Base-by-base conservation (phyloP, 2,797 vertebrate genomes). In the Anabacerthia variegaticeps region DNA sequence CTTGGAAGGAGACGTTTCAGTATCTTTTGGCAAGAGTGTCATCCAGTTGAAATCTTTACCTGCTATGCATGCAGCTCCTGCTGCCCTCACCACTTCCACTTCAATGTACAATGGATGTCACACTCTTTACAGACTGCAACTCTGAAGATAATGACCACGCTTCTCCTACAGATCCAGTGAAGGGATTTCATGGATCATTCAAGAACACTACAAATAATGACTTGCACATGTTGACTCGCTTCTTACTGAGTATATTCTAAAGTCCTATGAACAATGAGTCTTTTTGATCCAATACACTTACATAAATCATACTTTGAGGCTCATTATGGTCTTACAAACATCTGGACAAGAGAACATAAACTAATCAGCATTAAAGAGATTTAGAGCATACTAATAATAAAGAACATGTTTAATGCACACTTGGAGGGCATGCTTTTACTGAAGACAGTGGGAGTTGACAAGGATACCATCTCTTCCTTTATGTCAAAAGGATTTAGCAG, bases 61-160 rank as follows among this genome's bases (percentile, higher is more conserved):
- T 54, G 9, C 56, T 78, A 58, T 14, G 22, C 12, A 10, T 30
- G 30, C n/a, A 91, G 52, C 3, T 48, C 48, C 74, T 73, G 52
- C 82, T 59, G 52, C 15, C 32, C 58, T 41, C 27, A 78, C 16
- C 46, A 36, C 16, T 85, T 82, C 12, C 26, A 68, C 46, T 63
- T 62, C 56, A 94, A 91, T 54, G 58, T 48, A 20, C 37, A 85
- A 83, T 88, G 95, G 85, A 83, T 96, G 93, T 20, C 34, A 78
- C 55, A 28, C 28, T 52, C 79, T 81, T 32, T 71, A 19, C 2
- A 92, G 26, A 83, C 61, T 49, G 24, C 4, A 11, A 72, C 34
- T 51, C 51, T 92, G 77, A 78, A 77, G 43, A 66, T 6, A 91
- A 44, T 58, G 62, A 75, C 36, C 49, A 17, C 27, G 23, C 14